Conservation (phyloP, 2,888 invertebrate species). For the Alsophila aescularia region DNA sequence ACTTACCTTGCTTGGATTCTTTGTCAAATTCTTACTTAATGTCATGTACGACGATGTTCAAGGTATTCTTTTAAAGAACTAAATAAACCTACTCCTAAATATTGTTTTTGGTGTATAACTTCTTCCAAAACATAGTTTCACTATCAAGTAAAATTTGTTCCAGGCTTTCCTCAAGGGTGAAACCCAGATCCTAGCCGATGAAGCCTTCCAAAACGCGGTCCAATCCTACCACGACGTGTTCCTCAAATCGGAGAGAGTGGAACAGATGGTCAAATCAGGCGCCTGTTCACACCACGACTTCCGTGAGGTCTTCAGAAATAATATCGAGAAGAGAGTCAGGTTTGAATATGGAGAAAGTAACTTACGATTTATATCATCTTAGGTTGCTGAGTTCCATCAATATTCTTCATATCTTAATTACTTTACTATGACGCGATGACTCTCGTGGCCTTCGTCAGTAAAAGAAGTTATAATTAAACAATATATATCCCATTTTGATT, state of each 20-base stretch:
- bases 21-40: too few relatives aligned
- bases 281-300: conserved; percentile 99
- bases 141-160: background rate
- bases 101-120: too few relatives aligned
- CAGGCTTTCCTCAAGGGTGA: conserved; percentile 98
- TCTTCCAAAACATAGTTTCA: conserved; percentile 16
- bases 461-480: too few relatives aligned
- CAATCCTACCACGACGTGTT: conserved; percentile 98
- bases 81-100: too few relatives aligned
- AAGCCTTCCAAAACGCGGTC: conserved; percentile 99
- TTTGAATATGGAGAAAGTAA: conserved; percentile 57
- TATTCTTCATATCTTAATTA: too few relatives aligned
- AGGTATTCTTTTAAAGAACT: too few relatives aligned
- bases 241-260: conserved; percentile 97
- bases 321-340: conserved; percentile 99
- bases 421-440: too few relatives aligned
- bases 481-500: too few relatives aligned
- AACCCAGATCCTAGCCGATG: conserved; percentile 98
- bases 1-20: too few relatives aligned
- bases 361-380: too few relatives aligned
- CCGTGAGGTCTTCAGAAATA: conserved; percentile 96
- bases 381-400: background rate
- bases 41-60: too few relatives aligned
- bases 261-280: conserved; percentile 98
- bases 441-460: too few relatives aligned